These are phyloP conservation scores for Sprattus sprattus DNA, from an alignment of 2,113 vertebrate species.

Conservation along the genomic window DNA sequence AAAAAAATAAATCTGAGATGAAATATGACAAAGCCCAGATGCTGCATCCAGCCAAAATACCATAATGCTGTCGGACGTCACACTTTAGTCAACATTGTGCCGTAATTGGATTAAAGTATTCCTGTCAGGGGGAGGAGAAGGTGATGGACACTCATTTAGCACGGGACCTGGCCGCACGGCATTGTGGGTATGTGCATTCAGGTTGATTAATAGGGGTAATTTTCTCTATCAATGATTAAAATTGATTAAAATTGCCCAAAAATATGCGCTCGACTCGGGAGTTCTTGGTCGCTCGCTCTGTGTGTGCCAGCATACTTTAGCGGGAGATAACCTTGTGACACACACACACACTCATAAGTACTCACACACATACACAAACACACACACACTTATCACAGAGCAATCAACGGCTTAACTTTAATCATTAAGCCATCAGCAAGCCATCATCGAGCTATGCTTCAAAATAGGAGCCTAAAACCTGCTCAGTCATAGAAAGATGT, in stretches of 20 bases:
- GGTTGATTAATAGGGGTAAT: conserved; percentile 47
- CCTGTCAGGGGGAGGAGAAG: conserved; percentile 44
- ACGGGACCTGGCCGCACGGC: conserved; percentile 26
- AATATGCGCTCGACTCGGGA: conserved; percentile 49
- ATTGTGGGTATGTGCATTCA: conserved; percentile 46
- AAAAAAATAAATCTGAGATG: conserved; percentile 37
- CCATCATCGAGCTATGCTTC: not conserved
- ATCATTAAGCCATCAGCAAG: conserved; percentile 3
- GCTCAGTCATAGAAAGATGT: conserved; percentile 11
- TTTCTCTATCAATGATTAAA: conserved; percentile 61
- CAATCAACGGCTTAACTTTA: conserved; percentile 13
- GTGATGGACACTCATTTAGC: conserved; percentile 44
- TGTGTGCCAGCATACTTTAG: conserved; percentile 24
- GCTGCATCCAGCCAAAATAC: conserved; percentile 56
- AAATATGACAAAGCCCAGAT: conserved; percentile 58
- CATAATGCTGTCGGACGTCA: conserved; percentile 62
- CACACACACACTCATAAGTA: not conserved
- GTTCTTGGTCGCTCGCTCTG: not conserved
- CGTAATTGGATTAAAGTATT: conserved; percentile 60
- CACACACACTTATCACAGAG: not conserved
- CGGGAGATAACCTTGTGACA: conserved; percentile 26
- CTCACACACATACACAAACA: not conserved
- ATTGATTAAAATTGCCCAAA: conserved; percentile 63
- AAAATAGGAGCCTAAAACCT: not conserved
- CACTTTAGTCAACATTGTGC: conserved; percentile 51